These are phyloP conservation scores for Agrotis ipsilon DNA, from an alignment of 2,888 invertebrate species.

Conservation along the genomic window DNA sequence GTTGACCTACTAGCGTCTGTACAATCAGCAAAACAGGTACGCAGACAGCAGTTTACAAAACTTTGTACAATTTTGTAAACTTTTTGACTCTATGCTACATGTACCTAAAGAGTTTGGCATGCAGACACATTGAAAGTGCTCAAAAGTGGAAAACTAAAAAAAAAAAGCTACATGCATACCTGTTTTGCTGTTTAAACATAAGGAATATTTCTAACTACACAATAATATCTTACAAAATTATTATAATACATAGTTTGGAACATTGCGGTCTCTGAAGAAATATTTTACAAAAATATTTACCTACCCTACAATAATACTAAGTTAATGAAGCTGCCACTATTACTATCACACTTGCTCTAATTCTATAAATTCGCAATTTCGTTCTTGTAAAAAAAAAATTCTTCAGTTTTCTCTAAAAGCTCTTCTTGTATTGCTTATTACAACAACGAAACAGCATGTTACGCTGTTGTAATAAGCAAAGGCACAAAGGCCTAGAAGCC, in stretches of 20 bases:
- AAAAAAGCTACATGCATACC: too few relatives aligned
- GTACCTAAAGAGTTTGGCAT: too few relatives aligned
- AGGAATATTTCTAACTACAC: slow-evolving; percentile 6
- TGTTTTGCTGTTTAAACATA: too few relatives aligned
- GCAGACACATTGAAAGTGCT: too few relatives aligned
- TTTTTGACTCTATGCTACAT: too few relatives aligned
- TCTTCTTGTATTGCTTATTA: background rate
- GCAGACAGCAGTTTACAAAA: too few relatives aligned
- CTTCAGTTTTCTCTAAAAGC: background rate
- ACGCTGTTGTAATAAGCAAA: too few relatives aligned
- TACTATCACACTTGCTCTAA: slow-evolving; percentile 22
- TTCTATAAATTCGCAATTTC: slow-evolving; percentile 33
- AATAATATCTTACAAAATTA: slow-evolving; percentile 38
- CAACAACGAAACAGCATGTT: background rate
- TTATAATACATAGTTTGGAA: slow-evolving; percentile 42
- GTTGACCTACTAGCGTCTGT: too few relatives aligned
- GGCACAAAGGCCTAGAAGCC: too few relatives aligned
- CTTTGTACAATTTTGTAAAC: too few relatives aligned
- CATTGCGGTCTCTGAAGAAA: slow-evolving; percentile 39
- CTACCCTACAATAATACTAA: slow-evolving; percentile 28
- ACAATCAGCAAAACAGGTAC: background rate
- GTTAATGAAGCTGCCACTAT: slow-evolving; percentile 5
- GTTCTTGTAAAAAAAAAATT: background rate
- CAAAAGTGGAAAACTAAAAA: too few relatives aligned
- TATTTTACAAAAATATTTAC: slow-evolving; percentile 25